Evolutionary conservation across 1,140 invertebrate species (phyloP), one percentile per base, ranked within the genome.

Genomic region (Meloidogyne floridensis): DNA sequence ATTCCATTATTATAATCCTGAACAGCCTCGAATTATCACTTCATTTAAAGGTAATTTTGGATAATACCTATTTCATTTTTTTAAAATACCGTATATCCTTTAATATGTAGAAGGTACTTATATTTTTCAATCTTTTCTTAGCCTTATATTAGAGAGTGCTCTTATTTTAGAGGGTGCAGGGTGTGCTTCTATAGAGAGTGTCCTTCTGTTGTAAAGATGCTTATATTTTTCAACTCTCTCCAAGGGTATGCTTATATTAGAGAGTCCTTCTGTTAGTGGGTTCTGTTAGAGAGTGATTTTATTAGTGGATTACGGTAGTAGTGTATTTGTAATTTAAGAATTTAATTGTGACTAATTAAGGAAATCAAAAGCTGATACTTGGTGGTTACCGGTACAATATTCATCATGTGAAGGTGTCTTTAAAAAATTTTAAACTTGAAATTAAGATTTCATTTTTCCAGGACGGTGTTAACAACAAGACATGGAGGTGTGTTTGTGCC

Each of bases 331-430:
- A 32, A 32, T 32, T 32, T 32, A 32, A 32, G 32, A 32, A 32
- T 32, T 32, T 32, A 32, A 32, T 32, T 32, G 32, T 32, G 32
- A 32, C 32, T 32, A 72, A 51, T 84, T 84, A 65, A 84, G 83
- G 86, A 9, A 87, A 87, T 73, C 86, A 87, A 72, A 87, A 87
- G 73, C 80, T 87, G 13, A 87, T 87, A 47, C 88, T 87, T 59
- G 84, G 88, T 72, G 86, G 86, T 11, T 87, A 87, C 59, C 87
- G 86, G 6, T 87, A 87, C 81, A 87, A 87, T 73, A 87, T 87
- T 71, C 86, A 87, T 79, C 86, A 87, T 42, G 87, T 76, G 69
- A 76, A 43, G 69, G 11, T 69, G 10, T 15, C 15, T 43, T 56
- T 9, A 51, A 53, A 10, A 10, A 11, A 43, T 15, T 47, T 75